Conservation (phyloP, 1,140 invertebrate genomes). For the Platyura marginata region DNA sequence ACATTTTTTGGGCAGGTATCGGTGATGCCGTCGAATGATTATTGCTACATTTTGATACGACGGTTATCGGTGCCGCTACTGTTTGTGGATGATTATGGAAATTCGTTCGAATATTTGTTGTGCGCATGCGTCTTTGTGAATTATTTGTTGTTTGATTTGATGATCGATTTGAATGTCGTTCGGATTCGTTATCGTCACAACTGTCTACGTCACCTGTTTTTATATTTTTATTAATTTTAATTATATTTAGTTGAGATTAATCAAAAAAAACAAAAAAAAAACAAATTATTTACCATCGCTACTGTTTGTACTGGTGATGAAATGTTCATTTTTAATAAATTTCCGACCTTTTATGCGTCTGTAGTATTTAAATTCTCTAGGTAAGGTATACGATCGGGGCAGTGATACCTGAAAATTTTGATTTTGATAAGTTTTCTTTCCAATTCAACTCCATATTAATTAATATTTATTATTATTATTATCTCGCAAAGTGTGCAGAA, state of each 20-base stretch:
- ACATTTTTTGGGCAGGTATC: background rate
- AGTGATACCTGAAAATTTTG: slow-evolving; percentile 51
- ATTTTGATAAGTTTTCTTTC: too few relatives aligned
- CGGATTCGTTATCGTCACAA: slow-evolving; percentile 38
- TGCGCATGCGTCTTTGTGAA: background rate
- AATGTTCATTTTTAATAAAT: slow-evolving; percentile 33
- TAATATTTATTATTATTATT: too few relatives aligned
- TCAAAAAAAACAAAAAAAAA: too few relatives aligned
- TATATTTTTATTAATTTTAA: too few relatives aligned
- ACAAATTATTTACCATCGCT: slow-evolving; percentile 55
- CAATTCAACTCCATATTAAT: too few relatives aligned
- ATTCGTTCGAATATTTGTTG: background rate
- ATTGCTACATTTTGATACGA: background rate
- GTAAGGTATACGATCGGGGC: slow-evolving; percentile 65
- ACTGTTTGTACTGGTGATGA: slow-evolving; percentile 62
- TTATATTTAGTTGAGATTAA: too few relatives aligned
- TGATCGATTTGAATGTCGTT: slow-evolving; percentile 15
- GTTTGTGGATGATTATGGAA: background rate
- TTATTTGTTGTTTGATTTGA: background rate
- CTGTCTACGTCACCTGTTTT: slow-evolving; percentile 42
- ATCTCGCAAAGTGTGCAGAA: too few relatives aligned
- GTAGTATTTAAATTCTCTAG: slow-evolving; percentile 68
- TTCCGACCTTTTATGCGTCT: slow-evolving; percentile 31
- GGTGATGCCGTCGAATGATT: background rate
- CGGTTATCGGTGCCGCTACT: background rate